Evolutionary conservation across 2,888 invertebrate genomes (phyloP).

Genomic region (Alsophila aescularia): DNA sequence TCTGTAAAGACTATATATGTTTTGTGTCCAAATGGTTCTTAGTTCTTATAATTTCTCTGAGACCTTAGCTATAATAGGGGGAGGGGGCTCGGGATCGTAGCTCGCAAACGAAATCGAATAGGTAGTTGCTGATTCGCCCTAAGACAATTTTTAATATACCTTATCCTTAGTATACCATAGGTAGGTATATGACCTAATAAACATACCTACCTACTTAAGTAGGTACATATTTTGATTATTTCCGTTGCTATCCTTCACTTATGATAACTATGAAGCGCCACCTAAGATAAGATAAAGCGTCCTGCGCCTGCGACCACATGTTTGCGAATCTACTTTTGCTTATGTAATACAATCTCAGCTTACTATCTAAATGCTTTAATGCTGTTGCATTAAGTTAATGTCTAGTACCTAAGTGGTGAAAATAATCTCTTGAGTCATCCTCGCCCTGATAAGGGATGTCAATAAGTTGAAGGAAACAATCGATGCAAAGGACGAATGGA

Average conservation of each 20-base stretch:
- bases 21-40: too few species aligned
- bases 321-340: not conserved
- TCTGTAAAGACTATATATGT: too few species aligned
- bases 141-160: too few species aligned
- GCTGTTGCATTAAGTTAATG: not conserved
- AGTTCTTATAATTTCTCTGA: too few species aligned
- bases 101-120: too few species aligned
- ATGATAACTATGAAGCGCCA: not conserved
- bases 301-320: not conserved
- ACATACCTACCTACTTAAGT: too few species aligned
- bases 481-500: not conserved
- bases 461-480: conserved; percentile 11
- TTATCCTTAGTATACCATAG: too few species aligned
- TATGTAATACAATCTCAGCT: conserved; percentile 2
- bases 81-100: too few species aligned
- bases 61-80: too few species aligned
- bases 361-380: conserved; percentile 10
- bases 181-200: not conserved
- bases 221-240: not conserved
- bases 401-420: not conserved
- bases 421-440: conserved; percentile 7
- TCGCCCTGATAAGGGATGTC: conserved; percentile 12
- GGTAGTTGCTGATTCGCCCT: too few species aligned
- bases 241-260: not conserved
- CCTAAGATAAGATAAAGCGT: conserved; percentile 4